Evolutionary conservation across 1,140 invertebrate genomes (phyloP), one percentile per base, ranked within the genome.

Genomic region (Nephila pilipes): DNA sequence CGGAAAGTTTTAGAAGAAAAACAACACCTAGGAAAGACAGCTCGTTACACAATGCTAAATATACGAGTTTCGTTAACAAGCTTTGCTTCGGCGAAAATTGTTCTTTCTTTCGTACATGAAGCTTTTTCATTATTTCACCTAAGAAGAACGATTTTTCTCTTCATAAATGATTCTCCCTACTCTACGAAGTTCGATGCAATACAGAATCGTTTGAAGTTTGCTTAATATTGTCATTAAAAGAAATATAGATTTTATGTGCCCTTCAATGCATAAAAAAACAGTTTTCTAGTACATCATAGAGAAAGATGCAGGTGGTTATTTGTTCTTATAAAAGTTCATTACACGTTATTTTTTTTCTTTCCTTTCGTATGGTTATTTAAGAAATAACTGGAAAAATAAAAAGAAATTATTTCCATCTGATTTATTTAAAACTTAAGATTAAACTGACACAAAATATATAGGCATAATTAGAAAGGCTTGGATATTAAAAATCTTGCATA

Each of bases 1-100:
- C 10, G 46, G 2, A 60, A 85, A 85, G 83, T 85, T 85, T 85
- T 85, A n/a, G 57, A 85, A 58, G 57, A 60, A 57, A 85, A 85
- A 58, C 54, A 60, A 38, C 83, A 46, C 83, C 29, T 29, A 32
- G 18, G n/a, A 58, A 32, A 57, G 83, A 85, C 83, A 85, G 83
- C 83, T 85, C 83, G 57, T 85, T 85, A 85, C 83, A 22, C 29
- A 32, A 58, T 60, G 54, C 83, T 81, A 85, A 85, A 85, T 85
- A 85, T 85, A 85, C 83, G 83, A 29, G 83, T 32, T 54, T 58
- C 25, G 83, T 85, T 85, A 85, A 57, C 54, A 85, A 85, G 83
- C 83, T 60, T 58, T 58, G 55, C 54, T 32, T 25, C 6, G 25
- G 36, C 25, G 57, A 85, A 85, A 85, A 85, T 85, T 57, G 57